These are phyloP conservation scores for Paramuricea clavata DNA, from an alignment of 92 coral and sea anemone species.

Conservation along the genomic window DNA sequence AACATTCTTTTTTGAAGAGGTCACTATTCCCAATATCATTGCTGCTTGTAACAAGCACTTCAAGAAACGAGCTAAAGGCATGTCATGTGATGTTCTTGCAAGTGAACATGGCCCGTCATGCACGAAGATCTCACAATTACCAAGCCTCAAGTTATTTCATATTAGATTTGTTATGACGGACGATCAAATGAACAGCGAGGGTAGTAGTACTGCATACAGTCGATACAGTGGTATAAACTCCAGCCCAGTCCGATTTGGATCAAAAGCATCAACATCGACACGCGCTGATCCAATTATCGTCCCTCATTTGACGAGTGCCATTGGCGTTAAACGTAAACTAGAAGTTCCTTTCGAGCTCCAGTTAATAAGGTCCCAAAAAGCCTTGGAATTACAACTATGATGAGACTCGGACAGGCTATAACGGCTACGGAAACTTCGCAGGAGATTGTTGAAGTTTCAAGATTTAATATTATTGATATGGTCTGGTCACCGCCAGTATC, in stretches of 20 bases:
- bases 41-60: constrained; percentile 17
- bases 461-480: constrained; percentile 67
- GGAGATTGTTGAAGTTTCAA: constrained; percentile 55
- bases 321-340: constrained; percentile 30
- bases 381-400: constrained; percentile 42
- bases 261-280: neutral
- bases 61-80: constrained; percentile 11
- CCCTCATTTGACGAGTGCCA: constrained; percentile 22
- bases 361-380: constrained; percentile 19
- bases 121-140: constrained; percentile 4
- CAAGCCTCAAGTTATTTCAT: constrained; percentile 15
- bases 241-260: neutral
- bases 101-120: constrained; percentile 26
- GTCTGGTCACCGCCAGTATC: constrained; percentile 58
- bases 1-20: constrained; percentile 3
- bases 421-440: constrained; percentile 32
- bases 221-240: neutral
- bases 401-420: constrained; percentile 66
- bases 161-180: neutral
- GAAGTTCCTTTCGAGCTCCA: neutral
- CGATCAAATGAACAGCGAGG: neutral
- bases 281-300: neutral
- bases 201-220: too few species aligned
- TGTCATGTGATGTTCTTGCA: constrained; percentile 23
- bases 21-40: constrained; percentile 23